Evolutionary conservation across 2,888 invertebrate species (phyloP), one percentile per base, ranked within the genome.

Genomic region (Andrena marginata): DNA sequence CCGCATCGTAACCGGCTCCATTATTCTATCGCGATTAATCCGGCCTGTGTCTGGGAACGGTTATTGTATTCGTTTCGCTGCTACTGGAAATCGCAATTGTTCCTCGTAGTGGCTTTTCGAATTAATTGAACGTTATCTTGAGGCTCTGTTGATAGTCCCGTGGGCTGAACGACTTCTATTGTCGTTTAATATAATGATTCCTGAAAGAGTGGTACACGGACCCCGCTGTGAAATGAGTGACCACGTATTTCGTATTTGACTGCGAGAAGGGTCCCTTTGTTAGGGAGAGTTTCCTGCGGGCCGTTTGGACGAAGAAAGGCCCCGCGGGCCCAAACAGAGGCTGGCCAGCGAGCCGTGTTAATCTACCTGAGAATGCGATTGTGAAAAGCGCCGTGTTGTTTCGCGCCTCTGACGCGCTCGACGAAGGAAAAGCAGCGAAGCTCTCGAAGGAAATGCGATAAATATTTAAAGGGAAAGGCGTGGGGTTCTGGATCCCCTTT

Each of bases 401-500:
- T 33, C 76, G 31, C 49, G 48, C 1, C 26, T 13, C 26, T 13
- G 48, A 26, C 29, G 16, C 49, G 13, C 16, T 64, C 35, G 48
- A 63, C 59, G 54, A 73, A 70, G 35, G 73, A 59, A 80, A 76
- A 77, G 59, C 59, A 49, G 64, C 59, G 56, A 26, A 59, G 56
- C 75, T 69, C 62, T 56, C 49, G 23, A 23, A 63, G 67, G 73
- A 64, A 77, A 62, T 62, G 20, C 60, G 73, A 82, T 85, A 80
- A 82, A 85, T 80, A 72, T 82, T 80, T 80, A 82, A 71, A 59
- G 65, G 62, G 77, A 78, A 85, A 82, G 79, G 80, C 64, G 63
- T 62, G 65, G 26, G 64, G 42, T 51, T 54, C 8, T 33, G 71
- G 29, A 67, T 70, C 35, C 51, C 62, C 48, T n/a, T 56, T 20